Evolutionary conservation across 1,140 invertebrate species (phyloP), one percentile per base, ranked within the genome.

Genomic region (Camponotus vicinus): DNA sequence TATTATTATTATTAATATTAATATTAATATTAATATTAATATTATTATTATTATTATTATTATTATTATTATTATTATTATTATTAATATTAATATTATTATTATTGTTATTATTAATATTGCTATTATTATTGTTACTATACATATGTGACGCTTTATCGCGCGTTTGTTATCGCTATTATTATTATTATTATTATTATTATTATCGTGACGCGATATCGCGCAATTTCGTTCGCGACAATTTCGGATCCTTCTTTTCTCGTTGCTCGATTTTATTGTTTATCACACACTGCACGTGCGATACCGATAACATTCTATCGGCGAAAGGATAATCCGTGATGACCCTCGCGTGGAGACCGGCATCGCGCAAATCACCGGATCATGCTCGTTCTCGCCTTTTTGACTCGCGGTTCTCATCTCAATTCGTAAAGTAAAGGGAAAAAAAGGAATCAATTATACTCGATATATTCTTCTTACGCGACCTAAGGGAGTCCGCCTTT

Each of bases 241-340:
- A 32, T n/a, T 70, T 13, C 63, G 21, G 18, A 34, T 49, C 13
- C 4, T 27, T 0, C 11, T 69, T 40, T 15, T 18, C 66, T 59
- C 79, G 27, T 52, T 27, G 11, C 34, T n/a, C n/a, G 40, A 73
- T 63, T 49, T 40, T 45, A 52, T 13, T 34, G 5, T 9, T 61
- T 83, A 83, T 73, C 79, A 61, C 15, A 3, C 76, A n/a, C 37
- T 15, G 66, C 21, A 27, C 67, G 15, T 27, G 27, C 32, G 27
- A 73, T 55, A 34, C 49, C 69, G 79, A 83, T 83, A 83, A 59
- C 21, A 13, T 55, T 21, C 64, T 83, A 83, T 83, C 79, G 69
- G 27, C 37, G 32, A 71, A 59, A 83, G 79, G 79, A 83, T 83
- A 73, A 83, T 83, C 40, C 67, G 55, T 40, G 69, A 73, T 83